Evolutionary conservation across 2,888 invertebrate species (phyloP).

Genomic region (Sepioteuthis lessoniana): DNA sequence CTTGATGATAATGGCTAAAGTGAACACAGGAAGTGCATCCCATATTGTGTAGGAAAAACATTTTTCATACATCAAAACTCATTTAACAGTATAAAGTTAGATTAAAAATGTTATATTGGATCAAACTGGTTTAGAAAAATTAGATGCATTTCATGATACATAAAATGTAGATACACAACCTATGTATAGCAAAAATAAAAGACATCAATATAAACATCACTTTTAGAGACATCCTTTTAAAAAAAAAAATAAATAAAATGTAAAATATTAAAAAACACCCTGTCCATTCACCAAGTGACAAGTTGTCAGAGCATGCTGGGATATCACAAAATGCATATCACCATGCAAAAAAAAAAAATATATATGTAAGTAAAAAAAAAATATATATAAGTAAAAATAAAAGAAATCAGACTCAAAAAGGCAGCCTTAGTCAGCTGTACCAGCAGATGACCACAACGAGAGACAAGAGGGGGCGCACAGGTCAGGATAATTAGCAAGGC

Average conservation of each 20-base stretch:
- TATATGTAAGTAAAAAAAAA: too few relatives aligned
- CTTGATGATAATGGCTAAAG: too few relatives aligned
- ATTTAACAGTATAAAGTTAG: too few relatives aligned
- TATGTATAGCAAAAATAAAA: not conserved
- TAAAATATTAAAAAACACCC: not conserved
- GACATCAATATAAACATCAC: not conserved
- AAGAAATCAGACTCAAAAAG: not conserved
- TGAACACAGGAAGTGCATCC: too few relatives aligned
- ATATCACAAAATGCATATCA: conserved; percentile 25
- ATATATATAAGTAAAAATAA: not conserved
- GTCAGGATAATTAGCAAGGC: conserved; percentile 23
- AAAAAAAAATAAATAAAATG: not conserved
- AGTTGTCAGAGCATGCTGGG: not conserved
- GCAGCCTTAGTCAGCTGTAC: not conserved
- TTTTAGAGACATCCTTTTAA: not conserved
- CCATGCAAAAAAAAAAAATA: not conserved
- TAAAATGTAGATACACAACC: not conserved
- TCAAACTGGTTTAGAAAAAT: not conserved
- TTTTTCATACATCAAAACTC: too few relatives aligned
- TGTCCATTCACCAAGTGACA: not conserved
- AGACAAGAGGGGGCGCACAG: not conserved
- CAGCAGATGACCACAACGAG: conserved; percentile 25
- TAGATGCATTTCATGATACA: not conserved
- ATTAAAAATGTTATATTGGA: too few relatives aligned
- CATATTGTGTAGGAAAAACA: too few relatives aligned